Percentiles rank a stretch among this genome's conserved stretches.
Evolutionary conservation across 2,797 vertebrate species (phyloP).

Genomic region (Poeciliopsis paucimaculata): DNA sequence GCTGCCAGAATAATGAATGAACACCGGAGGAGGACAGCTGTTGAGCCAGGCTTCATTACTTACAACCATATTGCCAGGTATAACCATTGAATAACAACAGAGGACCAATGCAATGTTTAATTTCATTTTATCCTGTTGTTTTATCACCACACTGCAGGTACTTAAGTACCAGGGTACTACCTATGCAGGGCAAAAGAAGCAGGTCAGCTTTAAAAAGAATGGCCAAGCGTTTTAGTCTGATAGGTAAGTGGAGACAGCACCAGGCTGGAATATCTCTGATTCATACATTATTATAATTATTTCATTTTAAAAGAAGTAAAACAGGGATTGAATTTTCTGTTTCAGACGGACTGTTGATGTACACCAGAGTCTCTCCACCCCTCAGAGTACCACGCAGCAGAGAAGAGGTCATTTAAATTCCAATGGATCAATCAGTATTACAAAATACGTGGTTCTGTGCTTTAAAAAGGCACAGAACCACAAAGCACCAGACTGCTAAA

Average conservation of each 20-base stretch:
- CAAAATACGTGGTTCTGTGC: too few species aligned
- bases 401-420: slow-evolving; percentile 56
- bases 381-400: slow-evolving; percentile 69
- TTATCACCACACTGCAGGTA: slow-evolving; percentile 43
- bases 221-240: slow-evolving; percentile 58
- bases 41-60: slow-evolving; percentile 38
- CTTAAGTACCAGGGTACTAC: slow-evolving; percentile 61
- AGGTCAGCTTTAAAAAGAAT: slow-evolving; percentile 50
- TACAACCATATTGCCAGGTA: slow-evolving; percentile 66
- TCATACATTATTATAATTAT: background rate
- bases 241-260: slow-evolving; percentile 32
- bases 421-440: background rate
- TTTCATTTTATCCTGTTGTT: fast-evolving
- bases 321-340: slow-evolving; percentile 7
- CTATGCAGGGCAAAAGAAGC: slow-evolving; percentile 46
- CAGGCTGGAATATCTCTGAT: too few species aligned
- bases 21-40: slow-evolving; percentile 9
- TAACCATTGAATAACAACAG: background rate
- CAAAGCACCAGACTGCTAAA: background rate
- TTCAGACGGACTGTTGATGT: slow-evolving; percentile 72
- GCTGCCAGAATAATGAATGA: background rate
- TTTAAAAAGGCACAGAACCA: background rate
- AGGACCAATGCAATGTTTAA: background rate
- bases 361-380: slow-evolving; percentile 55
- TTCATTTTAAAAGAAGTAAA: background rate